Percentiles rank a stretch among this genome's conserved stretches.
Evolutionary conservation across 2,888 invertebrate species (phyloP).

Genomic region (Thumatha senex): DNA sequence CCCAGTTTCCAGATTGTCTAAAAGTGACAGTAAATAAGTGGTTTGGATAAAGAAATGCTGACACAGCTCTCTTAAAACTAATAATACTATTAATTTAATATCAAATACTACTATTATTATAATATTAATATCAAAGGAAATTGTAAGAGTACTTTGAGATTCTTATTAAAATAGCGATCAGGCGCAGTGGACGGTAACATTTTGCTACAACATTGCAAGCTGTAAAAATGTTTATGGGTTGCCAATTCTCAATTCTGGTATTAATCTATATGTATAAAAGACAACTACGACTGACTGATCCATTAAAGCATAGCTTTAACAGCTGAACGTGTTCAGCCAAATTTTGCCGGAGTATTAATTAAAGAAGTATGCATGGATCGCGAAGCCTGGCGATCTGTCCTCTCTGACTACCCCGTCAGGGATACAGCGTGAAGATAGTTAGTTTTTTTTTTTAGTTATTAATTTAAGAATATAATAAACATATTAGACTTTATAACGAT

Average conservation of each 20-base stretch:
- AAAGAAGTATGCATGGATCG: too few relatives aligned
- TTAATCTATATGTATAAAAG: background rate
- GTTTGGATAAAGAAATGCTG: background rate
- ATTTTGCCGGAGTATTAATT: too few relatives aligned
- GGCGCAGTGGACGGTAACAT: constrained; percentile 27
- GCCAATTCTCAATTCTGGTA: background rate
- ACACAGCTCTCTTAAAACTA: constrained; percentile 41
- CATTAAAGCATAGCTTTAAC: too few relatives aligned
- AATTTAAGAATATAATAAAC: background rate
- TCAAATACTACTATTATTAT: too few relatives aligned
- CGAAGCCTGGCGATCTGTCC: too few relatives aligned
- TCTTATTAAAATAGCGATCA: constrained; percentile 29
- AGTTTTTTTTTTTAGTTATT: too few relatives aligned
- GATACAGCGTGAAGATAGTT: too few relatives aligned
- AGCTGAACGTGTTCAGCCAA: too few relatives aligned
- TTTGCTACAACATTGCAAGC: constrained; percentile 1
- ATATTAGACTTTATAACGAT: background rate
- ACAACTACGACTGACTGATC: too few relatives aligned
- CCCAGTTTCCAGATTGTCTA: background rate
- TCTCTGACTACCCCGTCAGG: too few relatives aligned
- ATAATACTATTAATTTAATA: constrained; percentile 40
- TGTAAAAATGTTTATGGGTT: background rate
- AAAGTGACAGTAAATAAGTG: background rate
- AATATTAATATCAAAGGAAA: constrained; percentile 24
- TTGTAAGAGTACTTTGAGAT: constrained; percentile 34